Evolutionary conservation across 2,888 invertebrate species (phyloP).

Genomic region (Pilophorus perplexus): DNA sequence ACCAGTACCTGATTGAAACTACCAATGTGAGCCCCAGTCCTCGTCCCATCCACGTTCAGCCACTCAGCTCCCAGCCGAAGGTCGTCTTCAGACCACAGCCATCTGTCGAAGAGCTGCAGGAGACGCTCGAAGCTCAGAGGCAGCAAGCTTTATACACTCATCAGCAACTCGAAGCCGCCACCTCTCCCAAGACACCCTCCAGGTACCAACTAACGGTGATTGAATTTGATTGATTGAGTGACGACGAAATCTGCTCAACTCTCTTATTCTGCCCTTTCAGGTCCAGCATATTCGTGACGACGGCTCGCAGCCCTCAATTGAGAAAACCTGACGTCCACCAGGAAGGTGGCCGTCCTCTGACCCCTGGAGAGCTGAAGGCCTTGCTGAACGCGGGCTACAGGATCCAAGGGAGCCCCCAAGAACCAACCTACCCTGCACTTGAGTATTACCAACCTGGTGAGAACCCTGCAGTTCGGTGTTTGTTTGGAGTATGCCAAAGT

Average conservation of each 20-base stretch:
- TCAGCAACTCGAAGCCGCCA: slow-evolving; percentile 37
- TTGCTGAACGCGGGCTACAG: slow-evolving; percentile 46
- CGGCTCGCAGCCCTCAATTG: slow-evolving; percentile 33
- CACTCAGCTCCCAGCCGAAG: neutral
- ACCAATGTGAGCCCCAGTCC: neutral
- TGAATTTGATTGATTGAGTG: neutral
- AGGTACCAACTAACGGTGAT: neutral
- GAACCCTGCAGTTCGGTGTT: no score
- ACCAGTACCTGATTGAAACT: slow-evolving; percentile 33
- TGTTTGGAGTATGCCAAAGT: no score
- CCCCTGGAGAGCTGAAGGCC: slow-evolving; percentile 45
- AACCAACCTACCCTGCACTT: neutral
- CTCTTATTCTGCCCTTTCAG: slow-evolving; percentile 8
- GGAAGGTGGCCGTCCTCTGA: slow-evolving; percentile 44
- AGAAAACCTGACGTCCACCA: neutral
- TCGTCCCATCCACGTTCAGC: neutral
- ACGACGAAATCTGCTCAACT: neutral
- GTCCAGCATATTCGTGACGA: slow-evolving; percentile 46
- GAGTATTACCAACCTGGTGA: slow-evolving; percentile 15
- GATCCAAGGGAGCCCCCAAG: slow-evolving; percentile 31
- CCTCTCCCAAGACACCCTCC: slow-evolving; percentile 34
- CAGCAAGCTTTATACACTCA: slow-evolving; percentile 41
- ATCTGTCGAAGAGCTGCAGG: neutral
- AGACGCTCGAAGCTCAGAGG: slow-evolving; percentile 22
- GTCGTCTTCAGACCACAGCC: neutral